Percentiles rank a stretch among this genome's conserved stretches.
Evolutionary conservation across 1,140 invertebrate genomes (phyloP).

Genomic region (Cephus cinctus): DNA sequence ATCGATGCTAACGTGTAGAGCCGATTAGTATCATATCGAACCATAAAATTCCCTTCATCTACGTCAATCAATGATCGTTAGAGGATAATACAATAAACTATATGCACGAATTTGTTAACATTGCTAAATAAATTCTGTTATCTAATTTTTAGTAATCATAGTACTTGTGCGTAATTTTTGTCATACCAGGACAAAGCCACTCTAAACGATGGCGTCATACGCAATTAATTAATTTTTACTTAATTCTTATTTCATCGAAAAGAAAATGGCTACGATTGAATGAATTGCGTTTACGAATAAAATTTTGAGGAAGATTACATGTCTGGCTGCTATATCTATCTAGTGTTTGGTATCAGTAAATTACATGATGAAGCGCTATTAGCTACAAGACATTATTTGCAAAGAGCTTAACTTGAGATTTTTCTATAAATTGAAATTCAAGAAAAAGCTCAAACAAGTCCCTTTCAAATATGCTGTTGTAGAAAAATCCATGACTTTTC

Average conservation of each 20-base stretch:
- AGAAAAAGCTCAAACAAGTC: neutral
- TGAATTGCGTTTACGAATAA: too few species aligned
- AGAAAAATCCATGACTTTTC: neutral
- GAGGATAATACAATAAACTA: conserved; percentile 26
- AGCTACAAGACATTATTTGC: too few species aligned
- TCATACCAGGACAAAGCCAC: neutral
- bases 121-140: conserved; percentile 18
- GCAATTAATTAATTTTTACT: neutral
- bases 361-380: too few species aligned
- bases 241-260: too few species aligned
- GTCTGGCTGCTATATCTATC: too few species aligned
- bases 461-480: conserved; percentile 5
- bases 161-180: conserved; percentile 26
- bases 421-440: neutral
- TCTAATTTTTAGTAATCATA: conserved; percentile 12
- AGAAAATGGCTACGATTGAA: too few species aligned
- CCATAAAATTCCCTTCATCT: too few species aligned
- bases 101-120: conserved; percentile 27
- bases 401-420: too few species aligned
- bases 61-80: conserved; percentile 14
- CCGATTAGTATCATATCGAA: too few species aligned
- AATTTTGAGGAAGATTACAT: too few species aligned
- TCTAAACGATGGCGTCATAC: conserved; percentile 7
- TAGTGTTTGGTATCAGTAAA: too few species aligned
- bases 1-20: conserved; percentile 24